Percentiles rank a stretch among this genome's conserved stretches.
Evolutionary conservation across 2,888 invertebrate genomes (phyloP).

Genomic region (Lypha dubia): DNA sequence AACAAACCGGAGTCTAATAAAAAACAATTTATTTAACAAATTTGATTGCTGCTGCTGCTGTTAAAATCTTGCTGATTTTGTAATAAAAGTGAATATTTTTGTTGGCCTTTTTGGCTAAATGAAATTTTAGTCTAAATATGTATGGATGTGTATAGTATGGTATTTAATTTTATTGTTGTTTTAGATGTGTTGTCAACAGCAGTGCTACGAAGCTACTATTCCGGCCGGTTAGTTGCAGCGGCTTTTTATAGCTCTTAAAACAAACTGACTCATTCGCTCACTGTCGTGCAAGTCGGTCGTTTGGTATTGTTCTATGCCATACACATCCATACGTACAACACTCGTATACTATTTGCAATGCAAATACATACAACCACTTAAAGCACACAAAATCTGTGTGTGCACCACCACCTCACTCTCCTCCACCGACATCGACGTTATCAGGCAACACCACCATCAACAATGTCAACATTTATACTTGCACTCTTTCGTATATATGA

Average conservation of each 20-base stretch:
- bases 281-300: slow-evolving; percentile 63
- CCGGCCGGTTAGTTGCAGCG: slow-evolving; percentile 70
- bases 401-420: slow-evolving; percentile 36
- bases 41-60: slow-evolving; percentile 57
- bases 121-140: slow-evolving; percentile 56
- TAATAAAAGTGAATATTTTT: slow-evolving; percentile 57
- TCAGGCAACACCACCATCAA: slow-evolving; percentile 12
- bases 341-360: slow-evolving; percentile 19
- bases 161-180: slow-evolving; percentile 36
- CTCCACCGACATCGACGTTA: slow-evolving; percentile 9
- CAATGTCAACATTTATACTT: background rate
- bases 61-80: slow-evolving; percentile 46
- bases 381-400: slow-evolving; percentile 45
- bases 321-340: slow-evolving; percentile 23
- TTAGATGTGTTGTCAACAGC: slow-evolving; percentile 66
- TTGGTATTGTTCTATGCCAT: slow-evolving; percentile 59
- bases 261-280: slow-evolving; percentile 68
- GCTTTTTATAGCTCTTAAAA: slow-evolving; percentile 69
- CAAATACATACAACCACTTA: slow-evolving; percentile 17
- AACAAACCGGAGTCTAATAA: slow-evolving; percentile 51
- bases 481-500: background rate
- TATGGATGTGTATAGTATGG: too few relatives aligned
- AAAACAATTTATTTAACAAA: slow-evolving; percentile 61
- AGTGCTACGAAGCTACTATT: slow-evolving; percentile 72
- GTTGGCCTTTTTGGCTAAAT: slow-evolving; percentile 45